Evolutionary conservation across 2,888 invertebrate species (phyloP), one percentile per base, ranked within the genome.

Genomic region (Lochmaea crataegi): DNA sequence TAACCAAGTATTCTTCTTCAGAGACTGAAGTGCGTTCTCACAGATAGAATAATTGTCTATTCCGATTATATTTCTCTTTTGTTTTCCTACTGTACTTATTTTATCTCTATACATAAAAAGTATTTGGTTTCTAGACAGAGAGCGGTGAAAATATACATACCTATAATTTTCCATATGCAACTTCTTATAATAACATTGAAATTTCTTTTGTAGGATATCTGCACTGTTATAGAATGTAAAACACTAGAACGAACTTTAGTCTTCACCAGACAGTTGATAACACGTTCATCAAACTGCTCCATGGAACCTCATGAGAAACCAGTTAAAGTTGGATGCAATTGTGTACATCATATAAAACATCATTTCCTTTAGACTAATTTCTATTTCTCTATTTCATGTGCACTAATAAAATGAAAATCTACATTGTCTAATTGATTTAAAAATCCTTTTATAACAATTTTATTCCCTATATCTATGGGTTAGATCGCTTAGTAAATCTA

Each of bases 271-370:
- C 16, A 72, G 42, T 22, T 64, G 41, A 18, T 57, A n/a, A 14
- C 58, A 32, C 45, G 67, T 5, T 53, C 65, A n/a, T 41, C 67
- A 18, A 61, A 65, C 11, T 75, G 75, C 51, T 22, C 64, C 11
- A 61, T 70, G 22, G 71, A 70, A 48, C 68, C 58, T 9, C 71
- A 75, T 38, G 72, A 77, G 57, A 74, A 72, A 64, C 75, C 70
- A 2, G 69, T 78, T 26, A 76, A 73, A 58, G 81, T 82, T 5
- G 82, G 82, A 26, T 82, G 82, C 45, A 78, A 76, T 38, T 82
- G 82, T 53, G 76, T 77, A 38, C 74, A 80, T 58, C 80, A 80
- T 16, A 68, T 79, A 26, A 80, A 77, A 68, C 79, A 77, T 42
- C 76, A 75, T 56, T 76, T 75, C 45, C 69, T 68, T 10, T 77